These are phyloP conservation scores for Eulemur mongoz DNA, from an alignment of 2,797 vertebrate genomes.

Conservation along the genomic window DNA sequence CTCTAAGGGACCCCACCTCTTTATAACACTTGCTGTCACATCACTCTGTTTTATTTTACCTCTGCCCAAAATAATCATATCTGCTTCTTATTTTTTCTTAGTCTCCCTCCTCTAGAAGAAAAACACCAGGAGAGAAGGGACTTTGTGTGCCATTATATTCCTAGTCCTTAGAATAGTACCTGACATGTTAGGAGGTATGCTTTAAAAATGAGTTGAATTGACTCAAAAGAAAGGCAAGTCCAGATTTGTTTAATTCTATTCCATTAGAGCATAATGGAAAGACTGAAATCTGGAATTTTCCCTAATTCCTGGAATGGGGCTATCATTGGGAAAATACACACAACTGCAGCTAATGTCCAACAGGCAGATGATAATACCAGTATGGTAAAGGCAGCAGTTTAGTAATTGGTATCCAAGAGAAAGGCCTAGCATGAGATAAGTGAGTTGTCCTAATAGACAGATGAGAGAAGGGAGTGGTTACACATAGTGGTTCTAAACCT, in stretches of 20 bases:
- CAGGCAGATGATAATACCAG: not conserved
- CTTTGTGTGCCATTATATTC: not conserved
- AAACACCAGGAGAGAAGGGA: not conserved
- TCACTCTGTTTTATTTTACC: not conserved
- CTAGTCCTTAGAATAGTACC: not conserved
- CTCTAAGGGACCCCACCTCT: not conserved
- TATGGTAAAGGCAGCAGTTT: not conserved
- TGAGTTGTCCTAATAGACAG: not conserved
- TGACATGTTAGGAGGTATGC: not conserved
- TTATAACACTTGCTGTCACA: not conserved
- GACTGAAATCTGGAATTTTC: not conserved
- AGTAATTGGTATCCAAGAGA: not conserved
- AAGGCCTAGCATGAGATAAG: not conserved
- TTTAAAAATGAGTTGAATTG: not conserved
- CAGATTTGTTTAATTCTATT: not conserved
- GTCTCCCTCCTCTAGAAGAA: not conserved
- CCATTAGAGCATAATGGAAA: not conserved
- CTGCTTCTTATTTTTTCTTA: not conserved
- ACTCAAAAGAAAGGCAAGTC: not conserved
- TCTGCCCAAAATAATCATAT: not conserved
- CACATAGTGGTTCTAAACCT: not conserved
- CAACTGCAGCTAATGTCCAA: not conserved
- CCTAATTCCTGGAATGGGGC: not conserved
- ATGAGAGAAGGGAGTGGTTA: not conserved
- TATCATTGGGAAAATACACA: not conserved